These are phyloP conservation scores for Lepidothrix coronata DNA, from an alignment of 2,113 vertebrate genomes.

Conservation along the genomic window DNA sequence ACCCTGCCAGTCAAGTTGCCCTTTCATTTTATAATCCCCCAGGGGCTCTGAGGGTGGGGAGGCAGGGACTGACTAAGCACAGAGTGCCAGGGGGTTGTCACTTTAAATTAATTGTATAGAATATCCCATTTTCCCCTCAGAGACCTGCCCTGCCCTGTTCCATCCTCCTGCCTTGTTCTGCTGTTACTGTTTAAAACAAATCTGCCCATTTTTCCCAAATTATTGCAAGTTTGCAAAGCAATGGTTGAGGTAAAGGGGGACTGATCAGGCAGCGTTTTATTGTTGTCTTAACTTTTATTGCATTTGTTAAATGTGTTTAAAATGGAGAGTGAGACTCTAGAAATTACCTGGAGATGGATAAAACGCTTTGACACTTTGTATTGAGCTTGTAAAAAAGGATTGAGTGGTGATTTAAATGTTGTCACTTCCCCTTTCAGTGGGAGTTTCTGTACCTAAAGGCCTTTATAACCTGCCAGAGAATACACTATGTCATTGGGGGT, in stretches of 20 bases:
- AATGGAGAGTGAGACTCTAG: background rate
- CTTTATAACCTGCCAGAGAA: background rate
- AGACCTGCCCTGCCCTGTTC: fast-evolving
- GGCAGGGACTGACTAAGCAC: background rate
- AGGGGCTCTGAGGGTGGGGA: background rate
- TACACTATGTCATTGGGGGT: background rate
- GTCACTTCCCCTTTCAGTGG: background rate
- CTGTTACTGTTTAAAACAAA: fast-evolving
- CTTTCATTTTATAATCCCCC: slow-evolving; percentile 13
- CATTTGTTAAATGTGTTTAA: background rate
- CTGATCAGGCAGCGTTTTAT: background rate
- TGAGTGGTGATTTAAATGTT: background rate
- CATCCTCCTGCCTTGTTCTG: background rate
- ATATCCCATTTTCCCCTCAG: background rate
- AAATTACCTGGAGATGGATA: background rate
- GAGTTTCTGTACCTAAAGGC: background rate
- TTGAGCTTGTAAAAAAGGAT: background rate
- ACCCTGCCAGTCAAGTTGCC: background rate
- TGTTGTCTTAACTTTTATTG: background rate
- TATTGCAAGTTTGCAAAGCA: fast-evolving
- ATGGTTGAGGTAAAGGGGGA: fast-evolving
- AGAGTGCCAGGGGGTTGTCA: background rate
- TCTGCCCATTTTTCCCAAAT: background rate
- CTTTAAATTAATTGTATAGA: background rate
- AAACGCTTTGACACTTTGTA: background rate